Base-by-base conservation (phyloP, 2,888 invertebrate species). In the Coleophora flavipennella region DNA sequence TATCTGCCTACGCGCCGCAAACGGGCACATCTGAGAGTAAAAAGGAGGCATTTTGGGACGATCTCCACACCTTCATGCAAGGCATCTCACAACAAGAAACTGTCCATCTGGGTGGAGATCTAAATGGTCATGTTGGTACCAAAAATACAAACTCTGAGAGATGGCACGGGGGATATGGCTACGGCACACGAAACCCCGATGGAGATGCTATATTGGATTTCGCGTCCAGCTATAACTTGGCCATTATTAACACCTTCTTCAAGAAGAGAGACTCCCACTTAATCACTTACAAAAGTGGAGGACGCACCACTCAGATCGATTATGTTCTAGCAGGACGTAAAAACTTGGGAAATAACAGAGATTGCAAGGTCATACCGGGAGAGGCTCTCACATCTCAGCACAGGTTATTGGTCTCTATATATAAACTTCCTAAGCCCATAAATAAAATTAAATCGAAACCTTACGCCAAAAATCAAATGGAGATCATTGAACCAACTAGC, bases 281-380 rank as follows among this genome's bases (percentile, higher is more conserved):
- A 20, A 39, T 29, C 36, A 47, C 38, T 1, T 47, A 47, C n/a
- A 42, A 41, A 32, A 41, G 47, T 29, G 39, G 39, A 7, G 27
- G 31, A 3, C 1, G 20, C 1, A 20, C 3, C 10, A 39, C 44
- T 1, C 42, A 45, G 29, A 42, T 45, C 10, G 44, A 45, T 28
- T 42, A 29, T 32, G 26, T 45, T 9, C n/a, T 41, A 12, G 9
- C 36, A 8, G 27, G 33, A n/a, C 13, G 28, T 9, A 26, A 9
- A 7, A 9, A 13, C 9, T 31, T 39, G 4, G 35, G 29, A 10
- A 8, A n/a, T 6, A 33, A 20, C 26, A 42, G 31, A 33, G 42
- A 42, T 13, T 46, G 46, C 34, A 46, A 46, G 25, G 41, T 46
- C 3, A 42, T 42, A 26, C 45, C 40, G 6, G 44, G 42, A 4